A percentile compares a stretch with the other conserved stretches of the same genome.
phyloP scores from a whole-genome alignment of 1,140 invertebrate species.

The Zaprionus gabonicus region DNA sequence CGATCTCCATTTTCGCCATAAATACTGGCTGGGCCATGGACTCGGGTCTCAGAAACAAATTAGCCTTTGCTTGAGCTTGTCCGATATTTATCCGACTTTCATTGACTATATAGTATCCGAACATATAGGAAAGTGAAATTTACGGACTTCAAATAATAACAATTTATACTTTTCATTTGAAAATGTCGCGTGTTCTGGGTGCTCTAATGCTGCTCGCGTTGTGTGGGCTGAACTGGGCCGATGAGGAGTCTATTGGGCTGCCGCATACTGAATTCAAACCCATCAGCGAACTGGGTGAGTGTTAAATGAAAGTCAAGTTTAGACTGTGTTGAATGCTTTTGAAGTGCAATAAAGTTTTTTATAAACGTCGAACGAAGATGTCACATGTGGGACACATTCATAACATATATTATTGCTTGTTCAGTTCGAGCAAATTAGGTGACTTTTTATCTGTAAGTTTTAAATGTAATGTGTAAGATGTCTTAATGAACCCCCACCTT shows the following conservation, averaged over 20 bases:
- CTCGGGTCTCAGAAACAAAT: slow-evolving; percentile 58
- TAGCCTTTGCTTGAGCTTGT: slow-evolving; percentile 61
- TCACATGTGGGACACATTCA: background rate
- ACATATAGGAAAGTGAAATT: slow-evolving; percentile 30
- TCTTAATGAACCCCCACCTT: background rate
- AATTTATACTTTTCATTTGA: background rate
- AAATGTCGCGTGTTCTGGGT: slow-evolving; percentile 44
- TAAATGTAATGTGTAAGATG: background rate
- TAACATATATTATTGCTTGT: background rate
- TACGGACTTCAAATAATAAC: background rate
- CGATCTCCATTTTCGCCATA: slow-evolving; percentile 68
- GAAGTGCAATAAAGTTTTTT: background rate
- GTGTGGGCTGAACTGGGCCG: slow-evolving; percentile 28
- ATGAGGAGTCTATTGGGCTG: slow-evolving; percentile 42
- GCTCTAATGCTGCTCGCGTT: slow-evolving; percentile 36
- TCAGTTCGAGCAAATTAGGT: background rate
- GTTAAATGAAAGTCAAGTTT: background rate
- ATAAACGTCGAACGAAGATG: background rate
- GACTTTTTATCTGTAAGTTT: background rate
- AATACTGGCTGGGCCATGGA: slow-evolving; percentile 57
- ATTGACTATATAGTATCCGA: background rate
- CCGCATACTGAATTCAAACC: slow-evolving; percentile 56
- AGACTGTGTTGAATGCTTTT: background rate
- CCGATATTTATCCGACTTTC: background rate
- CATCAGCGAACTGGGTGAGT: slow-evolving; percentile 66